Conservation (phyloP, 1,140 invertebrate species). For the Campoletis sonorensis region DNA sequence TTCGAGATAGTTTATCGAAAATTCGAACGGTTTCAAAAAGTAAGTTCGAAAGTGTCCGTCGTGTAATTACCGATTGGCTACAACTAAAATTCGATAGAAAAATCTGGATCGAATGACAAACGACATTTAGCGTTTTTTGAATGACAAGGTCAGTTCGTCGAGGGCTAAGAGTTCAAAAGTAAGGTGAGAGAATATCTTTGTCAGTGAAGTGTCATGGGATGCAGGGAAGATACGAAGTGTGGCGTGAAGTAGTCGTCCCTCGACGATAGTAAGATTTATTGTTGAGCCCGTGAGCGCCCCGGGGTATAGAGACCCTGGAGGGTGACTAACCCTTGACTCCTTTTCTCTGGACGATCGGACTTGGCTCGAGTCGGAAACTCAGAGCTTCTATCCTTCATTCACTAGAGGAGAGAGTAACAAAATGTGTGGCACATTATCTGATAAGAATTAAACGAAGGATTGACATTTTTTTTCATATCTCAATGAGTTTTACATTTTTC, state of each 20-base stretch:
- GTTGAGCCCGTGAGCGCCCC: conserved; percentile 56
- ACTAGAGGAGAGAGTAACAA: conserved; percentile 2
- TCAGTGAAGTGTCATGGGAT: conserved; percentile 43
- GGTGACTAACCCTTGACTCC: conserved; percentile 71
- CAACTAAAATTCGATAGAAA: too few species aligned
- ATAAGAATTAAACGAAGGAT: conserved; percentile 44
- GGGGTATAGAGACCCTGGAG: conserved; percentile 29
- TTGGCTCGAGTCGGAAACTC: conserved; percentile 30
- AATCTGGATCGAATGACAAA: background rate
- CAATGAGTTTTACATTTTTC: too few species aligned
- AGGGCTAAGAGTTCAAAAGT: background rate
- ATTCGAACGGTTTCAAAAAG: too few species aligned
- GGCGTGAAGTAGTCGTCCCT: conserved; percentile 74
- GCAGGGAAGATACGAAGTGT: conserved; percentile 66
- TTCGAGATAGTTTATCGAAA: background rate
- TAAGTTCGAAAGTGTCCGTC: too few species aligned
- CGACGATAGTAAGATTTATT: conserved; percentile 75
- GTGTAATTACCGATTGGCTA: too few species aligned
- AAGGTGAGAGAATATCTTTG: conserved; percentile 43
- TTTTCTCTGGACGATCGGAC: conserved; percentile 55
- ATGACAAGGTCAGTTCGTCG: conserved; percentile 27
- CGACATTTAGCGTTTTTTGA: background rate
- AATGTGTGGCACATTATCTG: conserved; percentile 38
- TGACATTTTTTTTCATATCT: too few species aligned
- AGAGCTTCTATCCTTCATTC: background rate